These are phyloP conservation scores for Gallinago solitaria DNA, from an alignment of 2,797 vertebrate species.

Conservation along the genomic window DNA sequence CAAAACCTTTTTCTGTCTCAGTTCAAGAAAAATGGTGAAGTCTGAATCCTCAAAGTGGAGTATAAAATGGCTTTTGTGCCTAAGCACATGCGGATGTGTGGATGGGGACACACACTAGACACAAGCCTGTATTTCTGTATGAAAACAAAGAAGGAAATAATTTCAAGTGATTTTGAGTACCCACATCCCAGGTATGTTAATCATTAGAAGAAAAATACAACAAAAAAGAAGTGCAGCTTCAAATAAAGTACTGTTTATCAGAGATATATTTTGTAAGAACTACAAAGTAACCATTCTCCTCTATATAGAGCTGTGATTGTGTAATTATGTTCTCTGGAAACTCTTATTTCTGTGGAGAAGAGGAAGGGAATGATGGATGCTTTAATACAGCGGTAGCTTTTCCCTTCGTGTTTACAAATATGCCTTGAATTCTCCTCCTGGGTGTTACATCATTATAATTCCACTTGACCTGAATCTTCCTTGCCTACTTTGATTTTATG, in stretches of 20 bases:
- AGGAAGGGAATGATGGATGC: neutral
- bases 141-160: neutral
- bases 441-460: neutral
- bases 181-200: neutral
- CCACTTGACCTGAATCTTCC: slow-evolving; percentile 9
- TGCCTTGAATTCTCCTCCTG: neutral
- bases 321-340: neutral
- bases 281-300: neutral
- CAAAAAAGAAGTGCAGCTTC: neutral
- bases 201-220: neutral
- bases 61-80: neutral
- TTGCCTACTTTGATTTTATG: neutral
- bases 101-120: no score
- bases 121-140: neutral
- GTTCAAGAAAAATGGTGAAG: neutral
- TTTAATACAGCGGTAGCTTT: neutral
- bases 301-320: neutral
- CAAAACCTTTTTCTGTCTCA: neutral
- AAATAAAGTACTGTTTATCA: neutral
- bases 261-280: neutral
- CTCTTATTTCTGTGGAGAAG: neutral
- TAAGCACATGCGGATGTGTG: fast-evolving
- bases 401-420: neutral
- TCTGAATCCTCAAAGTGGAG: neutral
- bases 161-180: neutral